Evolutionary conservation across 2,888 invertebrate species (phyloP), one percentile per base, ranked within the genome.

Genomic region (Hydroisotoma schaefferi): DNA sequence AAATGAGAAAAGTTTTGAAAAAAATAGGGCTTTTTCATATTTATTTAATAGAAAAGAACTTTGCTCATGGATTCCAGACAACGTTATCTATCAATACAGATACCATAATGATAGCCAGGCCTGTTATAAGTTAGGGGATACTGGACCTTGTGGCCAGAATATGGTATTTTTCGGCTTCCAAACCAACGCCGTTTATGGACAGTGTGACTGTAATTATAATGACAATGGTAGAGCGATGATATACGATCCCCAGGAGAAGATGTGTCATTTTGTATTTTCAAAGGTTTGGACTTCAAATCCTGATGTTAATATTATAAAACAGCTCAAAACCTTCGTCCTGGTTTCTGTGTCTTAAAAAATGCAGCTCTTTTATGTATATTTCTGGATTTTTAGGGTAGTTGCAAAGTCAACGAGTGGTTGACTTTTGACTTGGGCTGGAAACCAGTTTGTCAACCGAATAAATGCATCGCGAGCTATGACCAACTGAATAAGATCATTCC

Each of bases 131-230:
- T 46, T 66, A 10, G 63, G 63, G 27, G 66, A 63, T 28, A 58
- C 56, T 43, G 66, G 66, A 5, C 66, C 66, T 3, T 66, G 66
- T 52, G 63, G 63, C 10, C 61, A 63, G n/a, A 63, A 66, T 25
- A 66, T 66, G 66, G 55, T 63, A 26, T 66, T 66, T 53, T 66
- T 66, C 44, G 66, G 60, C 29, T 66, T 59, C 49, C 61, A 63
- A 57, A 66, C 66, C 25, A 63, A 66, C 25, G 66, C 66, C 18
- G 63, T 63, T 2, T 66, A 63, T 47, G 66, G 66, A 2, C 49
- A 49, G 6, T 66, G 66, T 27, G 66, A 66, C 33, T 66, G 66
- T 29, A 63, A 66, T 40, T 66, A 66, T 44, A 66, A 66, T 29
- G 66, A 66, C 33, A 27, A 63, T 57, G 61, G 59, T 40, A 52